Evolutionary conservation across 2,797 vertebrate genomes (phyloP).

Genomic region (Rhinophrynus dorsalis): DNA sequence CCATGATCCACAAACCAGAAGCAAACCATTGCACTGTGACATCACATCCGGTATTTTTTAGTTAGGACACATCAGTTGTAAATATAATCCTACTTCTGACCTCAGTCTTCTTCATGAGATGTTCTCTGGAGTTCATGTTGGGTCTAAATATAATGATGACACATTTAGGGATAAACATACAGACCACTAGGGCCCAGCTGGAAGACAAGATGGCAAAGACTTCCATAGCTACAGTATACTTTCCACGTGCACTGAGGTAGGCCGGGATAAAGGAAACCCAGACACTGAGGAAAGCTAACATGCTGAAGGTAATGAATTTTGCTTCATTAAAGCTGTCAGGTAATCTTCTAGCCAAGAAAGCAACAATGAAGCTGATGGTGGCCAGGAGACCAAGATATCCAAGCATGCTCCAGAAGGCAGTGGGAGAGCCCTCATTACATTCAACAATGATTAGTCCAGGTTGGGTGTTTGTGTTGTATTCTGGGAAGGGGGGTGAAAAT

Average conservation of each 20-base stretch:
- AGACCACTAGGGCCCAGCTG: not conserved
- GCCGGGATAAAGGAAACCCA: conserved; percentile 39
- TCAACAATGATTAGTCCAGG: not conserved
- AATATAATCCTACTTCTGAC: too few relatives aligned
- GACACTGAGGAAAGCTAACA: conserved; percentile 35
- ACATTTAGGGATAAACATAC: conserved; percentile 1
- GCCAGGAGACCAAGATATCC: conserved; percentile 16
- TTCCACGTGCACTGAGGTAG: conserved; percentile 24
- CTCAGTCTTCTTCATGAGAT: not conserved
- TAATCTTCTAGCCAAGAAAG: conserved; percentile 18
- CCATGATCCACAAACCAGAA: too few relatives aligned
- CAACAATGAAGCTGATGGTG: conserved; percentile 20
- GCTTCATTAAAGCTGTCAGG: conserved; percentile 44
- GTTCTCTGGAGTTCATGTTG: conserved; percentile 8
- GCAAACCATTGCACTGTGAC: too few relatives aligned
- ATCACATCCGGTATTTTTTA: not conserved
- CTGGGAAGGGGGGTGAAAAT: not conserved
- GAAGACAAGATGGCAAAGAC: conserved; percentile 35
- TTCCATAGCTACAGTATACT: conserved; percentile 17
- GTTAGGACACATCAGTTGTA: too few relatives aligned
- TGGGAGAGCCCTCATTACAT: conserved; percentile 11
- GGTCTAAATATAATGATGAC: conserved; percentile 16
- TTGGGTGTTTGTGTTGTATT: not conserved
- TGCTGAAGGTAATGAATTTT: conserved; percentile 39
- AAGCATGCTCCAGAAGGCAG: conserved; percentile 9